A percentile compares a stretch with the other conserved stretches of the same genome.
Conservation (phyloP, 2,888 invertebrate genomes). For the Sarcophaga subvicina region DNA sequence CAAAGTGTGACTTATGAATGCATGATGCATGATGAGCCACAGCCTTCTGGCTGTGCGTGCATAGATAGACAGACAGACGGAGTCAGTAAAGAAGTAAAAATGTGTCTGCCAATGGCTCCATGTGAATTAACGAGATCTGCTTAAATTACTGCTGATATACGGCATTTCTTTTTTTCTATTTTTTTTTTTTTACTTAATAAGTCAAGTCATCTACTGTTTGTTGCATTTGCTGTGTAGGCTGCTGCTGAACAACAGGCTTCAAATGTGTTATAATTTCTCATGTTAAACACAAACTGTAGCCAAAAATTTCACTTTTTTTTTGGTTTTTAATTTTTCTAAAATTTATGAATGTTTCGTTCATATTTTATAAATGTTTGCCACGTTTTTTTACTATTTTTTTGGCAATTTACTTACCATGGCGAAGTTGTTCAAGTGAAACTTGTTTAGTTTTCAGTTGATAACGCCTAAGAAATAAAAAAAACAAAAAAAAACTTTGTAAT, state of each 20-base stretch:
- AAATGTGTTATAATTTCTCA: slow-evolving; percentile 20
- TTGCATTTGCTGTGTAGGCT: not conserved
- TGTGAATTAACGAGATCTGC: too few species aligned
- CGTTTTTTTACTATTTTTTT: not conserved
- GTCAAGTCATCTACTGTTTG: not conserved
- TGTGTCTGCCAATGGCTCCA: too few species aligned
- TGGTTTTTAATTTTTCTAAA: not conserved
- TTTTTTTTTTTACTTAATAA: too few species aligned
- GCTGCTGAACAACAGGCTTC: too few species aligned
- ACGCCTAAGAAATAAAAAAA: not conserved
- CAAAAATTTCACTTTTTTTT: slow-evolving; percentile 23
- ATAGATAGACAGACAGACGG: not conserved
- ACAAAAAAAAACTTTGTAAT: not conserved
- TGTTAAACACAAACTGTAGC: slow-evolving; percentile 11
- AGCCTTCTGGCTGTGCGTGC: slow-evolving; percentile 19
- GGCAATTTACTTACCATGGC: slow-evolving; percentile 36
- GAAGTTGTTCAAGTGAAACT: slow-evolving; percentile 38
- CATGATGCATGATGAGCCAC: slow-evolving; percentile 9
- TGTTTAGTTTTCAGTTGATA: slow-evolving; percentile 18
- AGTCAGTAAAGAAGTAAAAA: too few species aligned
- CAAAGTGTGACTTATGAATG: slow-evolving; percentile 28
- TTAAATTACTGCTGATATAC: too few species aligned
- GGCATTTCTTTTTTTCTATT: too few species aligned
- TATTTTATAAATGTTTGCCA: slow-evolving; percentile 33
- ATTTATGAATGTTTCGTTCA: slow-evolving; percentile 3